A percentile compares a stretch with the other conserved stretches of the same genome.
These are phyloP conservation scores for Petroica traversi DNA, from an alignment of 2,113 vertebrate genomes.

Conservation along the genomic window DNA sequence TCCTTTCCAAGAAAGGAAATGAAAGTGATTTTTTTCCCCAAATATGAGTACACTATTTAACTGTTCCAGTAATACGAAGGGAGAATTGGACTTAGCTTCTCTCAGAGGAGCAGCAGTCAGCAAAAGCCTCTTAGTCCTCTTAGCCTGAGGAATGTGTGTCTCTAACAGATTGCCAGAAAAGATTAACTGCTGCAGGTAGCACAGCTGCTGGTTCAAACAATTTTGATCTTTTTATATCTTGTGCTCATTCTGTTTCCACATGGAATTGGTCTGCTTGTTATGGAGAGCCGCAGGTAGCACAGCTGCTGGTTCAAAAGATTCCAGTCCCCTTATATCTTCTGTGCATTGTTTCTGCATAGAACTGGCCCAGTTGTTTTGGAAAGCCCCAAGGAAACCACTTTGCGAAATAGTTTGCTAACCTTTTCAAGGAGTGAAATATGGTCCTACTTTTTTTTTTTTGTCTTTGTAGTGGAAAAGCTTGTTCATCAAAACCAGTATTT, in stretches of 20 bases:
- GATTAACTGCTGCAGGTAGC: slow-evolving; percentile 75
- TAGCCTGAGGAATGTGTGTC: slow-evolving; percentile 64
- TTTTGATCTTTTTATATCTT: slow-evolving; percentile 75
- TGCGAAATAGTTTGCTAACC: slow-evolving; percentile 69
- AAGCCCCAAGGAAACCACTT: slow-evolving; percentile 67
- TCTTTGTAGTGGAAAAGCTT: slow-evolving; percentile 44
- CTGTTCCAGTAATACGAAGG: not conserved
- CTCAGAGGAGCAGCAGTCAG: slow-evolving; percentile 74
- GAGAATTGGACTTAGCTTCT: slow-evolving; percentile 38
- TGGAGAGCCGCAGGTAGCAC: slow-evolving; percentile 58
- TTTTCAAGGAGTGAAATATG: slow-evolving; percentile 72
- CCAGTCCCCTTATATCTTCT: slow-evolving; percentile 34
- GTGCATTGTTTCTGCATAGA: slow-evolving; percentile 63
- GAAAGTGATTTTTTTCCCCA: not conserved
- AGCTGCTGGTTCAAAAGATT: slow-evolving; percentile 69
- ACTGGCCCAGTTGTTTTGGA: slow-evolving; percentile 63
- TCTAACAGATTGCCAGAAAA: slow-evolving; percentile 74
- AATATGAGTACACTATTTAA: not conserved
- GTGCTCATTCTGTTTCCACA: slow-evolving; percentile 56
- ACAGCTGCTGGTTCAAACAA: slow-evolving; percentile 74
- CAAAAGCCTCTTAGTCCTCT: slow-evolving; percentile 65
- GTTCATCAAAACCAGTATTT: slow-evolving; percentile 55
- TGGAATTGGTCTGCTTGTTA: slow-evolving; percentile 68
- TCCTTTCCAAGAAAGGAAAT: not conserved
- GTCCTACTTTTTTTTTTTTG: not conserved